Base-by-base conservation (phyloP, 2,797 vertebrate genomes). In the Antennarius maculatus region DNA sequence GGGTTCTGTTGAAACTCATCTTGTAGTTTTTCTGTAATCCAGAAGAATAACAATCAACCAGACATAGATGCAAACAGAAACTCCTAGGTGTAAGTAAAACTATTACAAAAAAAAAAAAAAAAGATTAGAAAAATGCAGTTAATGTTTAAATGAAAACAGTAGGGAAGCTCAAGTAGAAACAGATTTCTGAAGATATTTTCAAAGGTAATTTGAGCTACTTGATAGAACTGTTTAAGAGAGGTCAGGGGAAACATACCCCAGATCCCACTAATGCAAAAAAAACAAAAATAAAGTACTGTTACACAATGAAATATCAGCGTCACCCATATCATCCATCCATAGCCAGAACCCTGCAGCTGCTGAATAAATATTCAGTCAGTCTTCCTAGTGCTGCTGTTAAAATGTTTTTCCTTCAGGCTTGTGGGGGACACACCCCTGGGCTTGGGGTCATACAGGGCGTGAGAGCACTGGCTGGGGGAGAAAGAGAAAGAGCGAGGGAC, bases 401-500 rank as follows among this genome's bases (percentile, higher is more conserved):
- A 77, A 37, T 41, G 57, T 67, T 82, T 86, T 89, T 87, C 76
- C 73, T 85, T 77, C 77, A 88, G 78, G 70, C 83, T 83, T 86
- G 60, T 34, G 50, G 78, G 81, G 37, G 75, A 77, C 81, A 87
- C 82, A 74, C 79, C 83, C 81, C 17, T 53, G 71, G 71, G 77
- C 69, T 76, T 47, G 47, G 69, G 90, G 84, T 90, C 80, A 87
- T 51, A 17, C 68, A 80, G 89, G 85, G 84, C 89, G 81, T 90
- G 90, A 83, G 90, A 91, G 81, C 79, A 77, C 77, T 45, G 56
- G 71, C 77, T 61, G 60, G 56, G 70, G 80, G 72, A 75, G 46
- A 55, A 48, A 59, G 46, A 46, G 64, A 75, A 61, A 46, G 41
- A 12, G 39, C 64, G 16, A n/a, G 28, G 61, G 61, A 80, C 61